These are phyloP conservation scores for Conomelus anceps DNA, from an alignment of 2,888 invertebrate species.

Conservation along the genomic window DNA sequence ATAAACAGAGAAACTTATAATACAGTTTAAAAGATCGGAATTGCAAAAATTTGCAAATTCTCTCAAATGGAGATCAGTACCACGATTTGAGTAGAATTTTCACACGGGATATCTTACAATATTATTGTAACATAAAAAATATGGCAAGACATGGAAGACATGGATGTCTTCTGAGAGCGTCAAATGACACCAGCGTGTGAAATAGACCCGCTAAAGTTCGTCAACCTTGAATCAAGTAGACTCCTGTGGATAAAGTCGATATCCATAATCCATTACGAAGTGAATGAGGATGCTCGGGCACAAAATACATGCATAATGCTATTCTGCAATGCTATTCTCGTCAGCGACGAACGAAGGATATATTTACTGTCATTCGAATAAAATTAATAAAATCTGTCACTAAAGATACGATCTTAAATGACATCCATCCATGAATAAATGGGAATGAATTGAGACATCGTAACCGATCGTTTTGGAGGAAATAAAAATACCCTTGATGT, in stretches of 20 bases:
- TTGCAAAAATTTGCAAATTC: background rate
- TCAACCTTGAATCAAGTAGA: background rate
- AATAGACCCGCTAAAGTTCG: background rate
- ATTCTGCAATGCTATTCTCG: background rate
- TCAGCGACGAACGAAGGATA: background rate
- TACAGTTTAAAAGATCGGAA: background rate
- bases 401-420: background rate
- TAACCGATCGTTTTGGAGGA: no score
- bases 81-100: background rate
- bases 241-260: background rate
- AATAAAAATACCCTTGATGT: no score
- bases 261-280: background rate
- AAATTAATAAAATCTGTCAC: background rate
- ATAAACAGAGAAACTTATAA: no score
- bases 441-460: background rate
- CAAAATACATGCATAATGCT: background rate
- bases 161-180: background rate
- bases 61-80: background rate
- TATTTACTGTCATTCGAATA: background rate
- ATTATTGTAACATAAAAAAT: background rate
- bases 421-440: background rate
- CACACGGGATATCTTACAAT: background rate
- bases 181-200: background rate
- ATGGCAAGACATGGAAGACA: background rate
- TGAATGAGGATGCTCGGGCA: background rate